Conservation (phyloP, 2,113 vertebrate species). For the Pluvialis apricaria region DNA sequence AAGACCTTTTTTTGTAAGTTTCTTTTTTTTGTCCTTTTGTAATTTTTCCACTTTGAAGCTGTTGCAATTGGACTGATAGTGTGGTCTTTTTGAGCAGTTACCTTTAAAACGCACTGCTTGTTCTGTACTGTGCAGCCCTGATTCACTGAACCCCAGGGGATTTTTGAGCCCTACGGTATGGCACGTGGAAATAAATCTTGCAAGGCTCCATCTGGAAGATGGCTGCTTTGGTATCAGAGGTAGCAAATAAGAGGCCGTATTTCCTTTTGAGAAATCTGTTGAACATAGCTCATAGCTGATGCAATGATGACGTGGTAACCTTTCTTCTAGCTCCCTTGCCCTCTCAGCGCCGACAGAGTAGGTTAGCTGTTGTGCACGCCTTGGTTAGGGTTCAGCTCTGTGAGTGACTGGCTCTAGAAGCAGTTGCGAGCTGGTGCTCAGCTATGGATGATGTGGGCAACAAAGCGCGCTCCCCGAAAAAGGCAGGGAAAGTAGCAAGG, state of each 20-base stretch:
- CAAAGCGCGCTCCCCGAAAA: not conserved
- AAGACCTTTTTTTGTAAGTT: not conserved
- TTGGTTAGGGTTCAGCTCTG: not conserved
- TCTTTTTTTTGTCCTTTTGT: not conserved
- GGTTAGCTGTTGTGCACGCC: not conserved
- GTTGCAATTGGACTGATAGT: not conserved
- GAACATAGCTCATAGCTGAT: no score
- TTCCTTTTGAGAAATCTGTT: not conserved
- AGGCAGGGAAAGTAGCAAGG: not conserved
- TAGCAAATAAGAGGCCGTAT: not conserved
- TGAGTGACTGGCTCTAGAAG: not conserved
- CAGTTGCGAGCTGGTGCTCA: not conserved
- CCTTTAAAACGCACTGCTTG: not conserved
- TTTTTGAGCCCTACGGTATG: not conserved
- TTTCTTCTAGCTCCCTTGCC: not conserved
- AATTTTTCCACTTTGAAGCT: not conserved
- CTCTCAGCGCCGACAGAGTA: accelerated
- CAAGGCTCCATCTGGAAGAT: not conserved
- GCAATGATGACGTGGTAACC: accelerated
- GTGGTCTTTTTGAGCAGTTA: not conserved
- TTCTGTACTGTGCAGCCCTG: not conserved
- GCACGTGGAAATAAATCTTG: not conserved
- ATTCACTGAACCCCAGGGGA: not conserved
- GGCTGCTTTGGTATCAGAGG: not conserved
- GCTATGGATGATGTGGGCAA: not conserved